Base-by-base conservation (phyloP, 2,113 vertebrate species). In the Scophthalmus maximus region DNA sequence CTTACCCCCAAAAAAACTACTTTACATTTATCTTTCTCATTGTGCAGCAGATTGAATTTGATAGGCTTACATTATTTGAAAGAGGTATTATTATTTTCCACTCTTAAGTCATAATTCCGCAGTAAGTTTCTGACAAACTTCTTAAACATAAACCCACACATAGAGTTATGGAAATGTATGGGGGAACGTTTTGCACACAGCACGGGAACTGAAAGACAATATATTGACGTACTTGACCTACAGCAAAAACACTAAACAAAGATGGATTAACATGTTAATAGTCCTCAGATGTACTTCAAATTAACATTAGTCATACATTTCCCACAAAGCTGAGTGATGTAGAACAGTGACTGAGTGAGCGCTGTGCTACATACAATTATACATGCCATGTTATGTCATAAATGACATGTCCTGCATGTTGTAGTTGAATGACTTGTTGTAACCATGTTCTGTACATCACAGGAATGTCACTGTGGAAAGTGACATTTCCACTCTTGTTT, bases 381-480 rank as follows among this genome's bases (percentile, higher is more conserved):
- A 36, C 68, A 18, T 30, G 56, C 1, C 18, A 52, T 26, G 22
- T 60, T 36, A 55, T 64, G 70, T 40, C 29, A 46, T 27, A 26
- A 3, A n/a, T 59, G 64, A 57, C 62, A 69, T 34, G 69, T 68
- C 20, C 7, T 3, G 61, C 73, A 80, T 42, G 46, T 61, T 53
- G 53, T 59, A 38, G 73, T 69, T 56, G 46, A 76, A 44, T 70
- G 76, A 51, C 32, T 58, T 26, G 25, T 52, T 72, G 62, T 64
- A 65, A 61, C 53, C 4, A 20, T 18, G 40, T 63, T 40, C 14
- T 44, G 15, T 10, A 22, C 30, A 3, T 11, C 0, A 5, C 25
- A 25, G 29, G 25, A 59, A 66, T 68, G 65, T 79, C 78, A 73
- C 27, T 3, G n/a, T 40, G 36, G 64, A 51, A 66, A 64, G 38